These are phyloP conservation scores for Pagetopsis macropterus DNA, from an alignment of 2,797 vertebrate genomes.

Conservation along the genomic window DNA sequence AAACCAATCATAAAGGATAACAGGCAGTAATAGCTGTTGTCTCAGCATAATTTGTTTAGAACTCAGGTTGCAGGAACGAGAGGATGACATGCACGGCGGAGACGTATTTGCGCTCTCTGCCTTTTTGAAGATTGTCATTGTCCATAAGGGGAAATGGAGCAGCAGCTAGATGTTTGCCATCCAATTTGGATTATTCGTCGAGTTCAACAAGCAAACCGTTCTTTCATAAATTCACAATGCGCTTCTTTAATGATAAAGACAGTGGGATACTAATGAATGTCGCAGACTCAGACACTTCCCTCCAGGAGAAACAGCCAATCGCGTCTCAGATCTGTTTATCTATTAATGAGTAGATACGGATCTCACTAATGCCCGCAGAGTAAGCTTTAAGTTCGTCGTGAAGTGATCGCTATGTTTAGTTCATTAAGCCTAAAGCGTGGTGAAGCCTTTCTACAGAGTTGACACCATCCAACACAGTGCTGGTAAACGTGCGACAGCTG, in stretches of 20 bases:
- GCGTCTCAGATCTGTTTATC: constrained; percentile 65
- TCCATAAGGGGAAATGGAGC: constrained; percentile 47
- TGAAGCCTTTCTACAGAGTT: constrained; percentile 47
- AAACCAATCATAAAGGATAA: constrained; percentile 77
- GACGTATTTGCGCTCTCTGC: constrained; percentile 36
- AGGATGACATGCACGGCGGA: constrained; percentile 44
- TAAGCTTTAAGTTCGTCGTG: constrained; percentile 42
- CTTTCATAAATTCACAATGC: constrained; percentile 54
- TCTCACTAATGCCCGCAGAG: constrained; percentile 54
- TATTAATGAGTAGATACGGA: constrained; percentile 72
- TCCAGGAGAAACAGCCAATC: constrained; percentile 64
- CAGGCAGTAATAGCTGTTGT: constrained; percentile 77
- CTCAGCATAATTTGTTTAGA: constrained; percentile 70
- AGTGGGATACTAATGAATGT: constrained; percentile 55
- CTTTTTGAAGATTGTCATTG: constrained; percentile 64
- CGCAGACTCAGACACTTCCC: constrained; percentile 48
- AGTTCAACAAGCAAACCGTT: constrained; percentile 61
- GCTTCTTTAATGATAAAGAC: constrained; percentile 63
- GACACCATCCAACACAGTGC: constrained; percentile 34
- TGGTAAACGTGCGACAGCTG: constrained; percentile 45
- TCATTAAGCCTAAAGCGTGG: constrained; percentile 55
- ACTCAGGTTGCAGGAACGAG: constrained; percentile 22
- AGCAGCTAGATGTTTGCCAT: constrained; percentile 67
- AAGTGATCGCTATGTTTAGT: constrained; percentile 63
- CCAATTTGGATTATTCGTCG: constrained; percentile 70